These are phyloP conservation scores for Aphidoletes aphidimyza DNA, from an alignment of 2,888 invertebrate species.

Conservation along the genomic window DNA sequence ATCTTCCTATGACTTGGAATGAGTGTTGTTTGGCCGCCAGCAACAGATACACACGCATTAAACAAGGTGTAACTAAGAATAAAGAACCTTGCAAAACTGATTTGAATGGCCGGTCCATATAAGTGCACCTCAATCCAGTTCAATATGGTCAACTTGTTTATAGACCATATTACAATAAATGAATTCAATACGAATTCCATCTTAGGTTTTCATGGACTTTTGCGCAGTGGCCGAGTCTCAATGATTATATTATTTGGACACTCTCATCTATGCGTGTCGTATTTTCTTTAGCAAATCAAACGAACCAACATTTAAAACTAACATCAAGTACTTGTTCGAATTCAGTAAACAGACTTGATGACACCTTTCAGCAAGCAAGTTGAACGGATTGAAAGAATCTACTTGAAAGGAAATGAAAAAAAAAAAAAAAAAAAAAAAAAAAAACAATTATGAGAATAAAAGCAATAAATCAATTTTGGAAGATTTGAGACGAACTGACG, in stretches of 20 bases:
- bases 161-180: not conserved
- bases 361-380: not conserved
- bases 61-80: constrained; percentile 13
- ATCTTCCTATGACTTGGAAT: not conserved
- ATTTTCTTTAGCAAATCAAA: not conserved
- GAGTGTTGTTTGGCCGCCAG: not conserved
- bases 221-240: not conserved
- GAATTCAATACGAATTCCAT: not conserved
- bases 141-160: not conserved
- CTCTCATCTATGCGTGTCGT: not conserved
- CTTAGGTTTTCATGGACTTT: not conserved
- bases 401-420: not conserved
- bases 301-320: not conserved
- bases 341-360: not conserved
- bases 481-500: not conserved
- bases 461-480: constrained; percentile 23
- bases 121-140: not conserved
- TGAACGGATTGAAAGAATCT: constrained; percentile 21
- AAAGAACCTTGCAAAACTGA: not conserved
- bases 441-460: not conserved
- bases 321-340: not conserved
- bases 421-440: not conserved
- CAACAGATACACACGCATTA: not conserved
- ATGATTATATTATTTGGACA: not conserved
- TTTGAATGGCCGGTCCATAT: constrained; percentile 25